A percentile compares a stretch with the other conserved stretches of the same genome.
phyloP scores from a whole-genome alignment of 2,888 invertebrate genomes.

The Ferrisia virgata region DNA sequence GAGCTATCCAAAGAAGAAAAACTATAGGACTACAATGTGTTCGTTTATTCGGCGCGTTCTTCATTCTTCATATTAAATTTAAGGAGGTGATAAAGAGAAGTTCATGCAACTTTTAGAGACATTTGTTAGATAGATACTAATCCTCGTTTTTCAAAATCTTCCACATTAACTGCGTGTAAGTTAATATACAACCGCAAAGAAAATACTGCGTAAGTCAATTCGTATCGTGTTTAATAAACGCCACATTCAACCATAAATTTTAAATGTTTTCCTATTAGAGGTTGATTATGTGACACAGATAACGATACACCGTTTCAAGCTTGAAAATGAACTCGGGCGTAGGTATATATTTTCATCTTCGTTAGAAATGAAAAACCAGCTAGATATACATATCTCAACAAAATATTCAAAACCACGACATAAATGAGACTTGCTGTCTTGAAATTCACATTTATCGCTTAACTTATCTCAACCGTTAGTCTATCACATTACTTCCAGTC shows the following conservation, averaged over 20 bases:
- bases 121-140: neutral
- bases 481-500: neutral
- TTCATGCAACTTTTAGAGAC: neutral
- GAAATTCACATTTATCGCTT: neutral
- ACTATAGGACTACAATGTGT: neutral
- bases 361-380: neutral
- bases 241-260: neutral
- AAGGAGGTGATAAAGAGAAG: neutral
- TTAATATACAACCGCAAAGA: neutral
- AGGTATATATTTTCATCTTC: neutral
- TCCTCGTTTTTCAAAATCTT: neutral
- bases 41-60: neutral
- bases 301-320: neutral
- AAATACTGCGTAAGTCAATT: neutral
- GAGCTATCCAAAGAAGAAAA: neutral
- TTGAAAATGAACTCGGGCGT: neutral
- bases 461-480: neutral
- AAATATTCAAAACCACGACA: neutral
- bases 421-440: neutral
- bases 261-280: neutral
- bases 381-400: neutral
- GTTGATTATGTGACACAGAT: neutral
- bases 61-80: neutral
- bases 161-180: neutral
- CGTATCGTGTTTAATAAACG: neutral